phyloP scores from a whole-genome alignment of 1,140 invertebrate genomes.

The Gryon sp. region DNA sequence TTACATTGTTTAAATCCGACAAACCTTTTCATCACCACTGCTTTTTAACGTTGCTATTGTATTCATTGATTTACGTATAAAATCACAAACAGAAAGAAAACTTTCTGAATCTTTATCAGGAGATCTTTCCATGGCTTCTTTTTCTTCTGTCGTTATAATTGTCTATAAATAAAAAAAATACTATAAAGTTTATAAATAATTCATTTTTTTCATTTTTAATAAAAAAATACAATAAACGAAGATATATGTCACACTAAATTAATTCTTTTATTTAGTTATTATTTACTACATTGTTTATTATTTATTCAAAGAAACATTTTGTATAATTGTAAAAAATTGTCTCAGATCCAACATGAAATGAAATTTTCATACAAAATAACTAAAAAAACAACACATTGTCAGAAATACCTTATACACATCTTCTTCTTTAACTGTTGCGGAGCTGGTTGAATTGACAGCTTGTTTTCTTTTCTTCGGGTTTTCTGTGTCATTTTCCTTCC shows the following conservation, averaged over 20 bases:
- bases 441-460: slow-evolving; percentile 51
- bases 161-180: slow-evolving; percentile 74
- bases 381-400: neutral
- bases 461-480: slow-evolving; percentile 70
- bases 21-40: slow-evolving; percentile 79
- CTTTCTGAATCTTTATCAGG: slow-evolving; percentile 84
- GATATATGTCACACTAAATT: too few relatives aligned
- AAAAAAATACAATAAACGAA: too few relatives aligned
- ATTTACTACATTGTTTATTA: too few relatives aligned
- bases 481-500: slow-evolving; percentile 72
- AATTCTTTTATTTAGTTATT: too few relatives aligned
- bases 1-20: too few relatives aligned
- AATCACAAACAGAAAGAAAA: slow-evolving; percentile 85
- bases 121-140: slow-evolving; percentile 84
- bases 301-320: too few relatives aligned
- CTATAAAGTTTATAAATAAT: neutral
- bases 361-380: neutral
- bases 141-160: slow-evolving; percentile 86
- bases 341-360: too few relatives aligned
- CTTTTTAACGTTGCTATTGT: slow-evolving; percentile 85
- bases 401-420: slow-evolving; percentile 75
- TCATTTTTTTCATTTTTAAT: neutral
- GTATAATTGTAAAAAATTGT: too few relatives aligned
- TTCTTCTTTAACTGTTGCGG: slow-evolving; percentile 65
- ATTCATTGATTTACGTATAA: slow-evolving; percentile 83